Base-by-base conservation (phyloP, 2,797 vertebrate species). In the Enteromius fasciolatus region DNA sequence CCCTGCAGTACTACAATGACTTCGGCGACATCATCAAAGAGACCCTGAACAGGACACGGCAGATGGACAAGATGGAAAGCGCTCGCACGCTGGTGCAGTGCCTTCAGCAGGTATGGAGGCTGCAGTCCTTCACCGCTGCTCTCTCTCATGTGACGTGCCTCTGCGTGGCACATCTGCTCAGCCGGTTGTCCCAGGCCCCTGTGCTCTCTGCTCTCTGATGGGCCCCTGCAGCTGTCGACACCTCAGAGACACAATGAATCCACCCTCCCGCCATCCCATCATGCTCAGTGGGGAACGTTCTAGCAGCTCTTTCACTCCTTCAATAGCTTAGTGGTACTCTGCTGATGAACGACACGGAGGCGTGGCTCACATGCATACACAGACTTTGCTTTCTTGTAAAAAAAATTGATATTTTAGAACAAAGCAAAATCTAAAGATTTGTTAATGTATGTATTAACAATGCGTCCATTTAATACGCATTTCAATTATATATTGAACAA, bases 11-110 rank as follows among this genome's bases (percentile, higher is more conserved):
- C 82, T 95, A 95, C 87, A 96, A 91, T 44, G 94, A 96, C 89
- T 98, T 97, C 84, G 96, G 97, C 28, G 97, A 98, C 91, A 97
- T 98, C 91, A 96, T 98, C 90, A 97, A 97, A 89, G 97, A 98
- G 93, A 97, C 90, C 0, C 87, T 97, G 87, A 95, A 90, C 91
- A 90, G 94, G 89, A 97, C 91, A 0, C 92, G 97, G 81, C 95
- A 96, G 88, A 94, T 87, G 20, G 95, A 97, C 89, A 97, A 94
- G 91, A 95, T 96, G 1, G 93, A 95, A 88, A 95, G 95, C 4
- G 91, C 96, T 69, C 96, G 93, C 61, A 94, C 95, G 0, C 88
- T 97, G 87, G 91, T 96, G 86, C 94, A 96, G 61, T 96, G 95
- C 87, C 89, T 98, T 91, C 96, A 97, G 91, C 95, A 96, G 96